These are phyloP conservation scores for Drosophila vallismaia DNA, from an alignment of 2,888 invertebrate genomes.

Conservation along the genomic window DNA sequence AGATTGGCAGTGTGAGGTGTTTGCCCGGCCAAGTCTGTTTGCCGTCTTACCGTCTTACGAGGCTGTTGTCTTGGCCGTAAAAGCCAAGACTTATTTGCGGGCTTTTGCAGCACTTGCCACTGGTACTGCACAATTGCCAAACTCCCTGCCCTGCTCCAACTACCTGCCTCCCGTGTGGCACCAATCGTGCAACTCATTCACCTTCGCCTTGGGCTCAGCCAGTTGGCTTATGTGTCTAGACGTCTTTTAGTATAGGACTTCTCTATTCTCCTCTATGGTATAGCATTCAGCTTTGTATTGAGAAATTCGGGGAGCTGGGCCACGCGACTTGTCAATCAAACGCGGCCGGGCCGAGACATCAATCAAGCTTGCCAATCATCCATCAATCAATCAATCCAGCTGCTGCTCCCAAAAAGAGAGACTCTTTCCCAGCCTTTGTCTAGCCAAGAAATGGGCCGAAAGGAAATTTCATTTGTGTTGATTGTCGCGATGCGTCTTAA, in stretches of 20 bases:
- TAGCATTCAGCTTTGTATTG: neutral
- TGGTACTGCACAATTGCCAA: neutral
- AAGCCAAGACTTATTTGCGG: slow-evolving; percentile 47
- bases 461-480: slow-evolving; percentile 8
- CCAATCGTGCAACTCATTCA: slow-evolving; percentile 19
- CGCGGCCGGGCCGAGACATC: slow-evolving; percentile 37
- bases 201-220: slow-evolving; percentile 26
- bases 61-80: slow-evolving; percentile 17
- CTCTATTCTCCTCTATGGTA: neutral
- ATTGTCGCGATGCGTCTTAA: slow-evolving; percentile 21
- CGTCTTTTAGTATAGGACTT: slow-evolving; percentile 21
- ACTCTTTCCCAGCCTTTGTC: slow-evolving; percentile 1
- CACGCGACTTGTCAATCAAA: slow-evolving; percentile 52
- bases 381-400: slow-evolving; percentile 55
- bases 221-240: slow-evolving; percentile 34
- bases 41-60: slow-evolving; percentile 17
- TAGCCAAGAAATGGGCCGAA: slow-evolving; percentile 7
- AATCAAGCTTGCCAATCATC: slow-evolving; percentile 61
- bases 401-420: slow-evolving; percentile 7
- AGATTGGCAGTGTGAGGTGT: neutral
- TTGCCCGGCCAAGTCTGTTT: slow-evolving; percentile 52
- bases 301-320: neutral
- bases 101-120: slow-evolving; percentile 22
- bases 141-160: no score
- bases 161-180: neutral